A percentile compares a stretch with the other conserved stretches of the same genome.
phyloP scores from a whole-genome alignment of 2,888 invertebrate genomes.

The Pilophorus perplexus region DNA sequence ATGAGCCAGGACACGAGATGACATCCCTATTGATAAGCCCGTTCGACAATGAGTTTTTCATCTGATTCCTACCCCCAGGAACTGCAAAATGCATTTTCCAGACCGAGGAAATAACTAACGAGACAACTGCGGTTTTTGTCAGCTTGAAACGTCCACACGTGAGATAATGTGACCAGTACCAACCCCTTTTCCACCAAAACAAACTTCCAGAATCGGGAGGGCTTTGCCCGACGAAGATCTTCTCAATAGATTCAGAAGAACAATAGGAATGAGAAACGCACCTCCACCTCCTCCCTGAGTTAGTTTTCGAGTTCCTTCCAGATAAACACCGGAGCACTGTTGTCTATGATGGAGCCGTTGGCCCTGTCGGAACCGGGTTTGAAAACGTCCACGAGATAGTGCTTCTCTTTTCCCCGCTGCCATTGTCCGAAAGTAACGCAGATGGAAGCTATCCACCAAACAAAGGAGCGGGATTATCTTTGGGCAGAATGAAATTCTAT shows the following conservation, averaged over 20 bases:
- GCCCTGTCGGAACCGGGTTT: not conserved
- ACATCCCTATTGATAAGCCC: no score
- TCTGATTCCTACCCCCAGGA: no score
- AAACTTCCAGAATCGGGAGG: no score
- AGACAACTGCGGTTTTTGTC: no score
- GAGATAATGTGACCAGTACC: no score
- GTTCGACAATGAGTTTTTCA: no score
- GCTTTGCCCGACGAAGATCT: not conserved
- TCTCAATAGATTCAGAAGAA: not conserved
- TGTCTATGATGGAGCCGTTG: not conserved
- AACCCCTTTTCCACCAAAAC: no score
- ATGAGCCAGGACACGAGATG: no score
- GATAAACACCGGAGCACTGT: not conserved
- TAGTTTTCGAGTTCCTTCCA: not conserved
- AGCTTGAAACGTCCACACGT: no score
- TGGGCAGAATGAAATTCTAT: not conserved
- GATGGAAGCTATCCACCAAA: not conserved
- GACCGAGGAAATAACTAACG: no score
- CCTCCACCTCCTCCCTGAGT: no score
- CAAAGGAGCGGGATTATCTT: not conserved
- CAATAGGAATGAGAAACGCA: not conserved
- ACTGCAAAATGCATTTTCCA: no score
- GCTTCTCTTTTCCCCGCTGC: not conserved
- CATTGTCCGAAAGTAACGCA: not conserved
- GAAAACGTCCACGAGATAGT: not conserved